A percentile compares a stretch with the other conserved stretches of the same genome.
phyloP scores from a whole-genome alignment of 2,888 invertebrate species.

The Limnephilus marmoratus region DNA sequence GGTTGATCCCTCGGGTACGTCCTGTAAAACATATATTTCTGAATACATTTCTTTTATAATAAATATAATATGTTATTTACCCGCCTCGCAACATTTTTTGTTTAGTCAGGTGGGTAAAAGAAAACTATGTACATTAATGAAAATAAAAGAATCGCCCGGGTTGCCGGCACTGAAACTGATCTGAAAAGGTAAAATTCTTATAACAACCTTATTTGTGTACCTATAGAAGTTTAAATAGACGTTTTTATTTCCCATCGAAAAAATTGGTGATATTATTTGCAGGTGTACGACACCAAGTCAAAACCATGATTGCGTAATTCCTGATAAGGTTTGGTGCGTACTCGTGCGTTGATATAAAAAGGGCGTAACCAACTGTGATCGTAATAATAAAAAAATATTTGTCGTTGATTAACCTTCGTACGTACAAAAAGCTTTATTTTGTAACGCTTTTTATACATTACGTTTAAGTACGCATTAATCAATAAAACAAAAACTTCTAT shows the following conservation, averaged over 20 bases:
- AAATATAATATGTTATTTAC: no score
- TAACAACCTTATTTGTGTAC: no score
- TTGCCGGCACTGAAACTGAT: no score
- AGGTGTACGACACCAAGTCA: not conserved
- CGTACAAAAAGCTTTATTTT: not conserved
- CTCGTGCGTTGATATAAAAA: conserved; percentile 46
- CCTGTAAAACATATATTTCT: no score
- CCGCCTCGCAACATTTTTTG: no score
- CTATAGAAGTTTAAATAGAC: no score
- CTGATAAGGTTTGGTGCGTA: conserved; percentile 34
- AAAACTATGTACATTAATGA: no score
- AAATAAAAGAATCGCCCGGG: no score
- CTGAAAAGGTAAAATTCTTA: no score
- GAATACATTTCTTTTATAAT: no score
- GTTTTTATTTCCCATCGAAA: not conserved
- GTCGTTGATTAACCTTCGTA: not conserved
- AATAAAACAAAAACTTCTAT: not conserved
- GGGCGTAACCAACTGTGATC: not conserved
- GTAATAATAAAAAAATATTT: not conserved
- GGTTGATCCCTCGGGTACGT: no score
- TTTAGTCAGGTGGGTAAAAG: no score
- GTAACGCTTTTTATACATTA: not conserved
- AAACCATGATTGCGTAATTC: not conserved
- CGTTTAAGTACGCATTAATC: not conserved
- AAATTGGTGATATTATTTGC: not conserved